These are phyloP conservation scores for Nymphalis io DNA, from an alignment of 1,140 invertebrate species.

Conservation along the genomic window DNA sequence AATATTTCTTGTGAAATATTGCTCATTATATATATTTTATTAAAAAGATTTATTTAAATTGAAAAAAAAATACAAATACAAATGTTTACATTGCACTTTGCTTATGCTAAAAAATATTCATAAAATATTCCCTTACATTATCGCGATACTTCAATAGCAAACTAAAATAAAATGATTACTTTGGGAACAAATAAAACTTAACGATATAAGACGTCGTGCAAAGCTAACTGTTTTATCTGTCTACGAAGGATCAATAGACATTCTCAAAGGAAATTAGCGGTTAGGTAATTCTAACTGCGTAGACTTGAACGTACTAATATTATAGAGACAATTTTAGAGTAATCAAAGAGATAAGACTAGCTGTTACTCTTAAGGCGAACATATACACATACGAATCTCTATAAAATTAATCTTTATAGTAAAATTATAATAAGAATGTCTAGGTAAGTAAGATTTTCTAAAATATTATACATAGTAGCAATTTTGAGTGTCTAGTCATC, in stretches of 20 bases:
- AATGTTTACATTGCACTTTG: too few relatives aligned
- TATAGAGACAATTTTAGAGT: constrained; percentile 1
- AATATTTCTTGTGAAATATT: too few relatives aligned
- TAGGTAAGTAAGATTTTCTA: too few relatives aligned
- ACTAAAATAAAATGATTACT: background rate
- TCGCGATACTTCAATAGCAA: background rate
- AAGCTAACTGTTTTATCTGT: constrained; percentile 16
- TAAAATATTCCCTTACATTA: background rate
- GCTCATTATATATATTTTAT: too few relatives aligned
- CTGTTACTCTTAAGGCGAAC: background rate
- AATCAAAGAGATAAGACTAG: constrained; percentile 18
- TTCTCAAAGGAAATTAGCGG: constrained; percentile 41
- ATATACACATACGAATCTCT: background rate
- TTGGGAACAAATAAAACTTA: constrained; percentile 9
- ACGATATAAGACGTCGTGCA: background rate
- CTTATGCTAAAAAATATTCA: background rate
- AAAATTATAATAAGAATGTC: too few relatives aligned
- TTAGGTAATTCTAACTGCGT: constrained; percentile 34
- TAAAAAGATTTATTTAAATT: background rate
- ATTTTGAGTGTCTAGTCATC: too few relatives aligned
- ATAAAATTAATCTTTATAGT: too few relatives aligned
- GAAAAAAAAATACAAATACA: background rate
- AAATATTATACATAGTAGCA: too few relatives aligned
- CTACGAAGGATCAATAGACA: constrained; percentile 30
- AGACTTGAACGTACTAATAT: constrained; percentile 8